A percentile compares a stretch with the other conserved stretches of the same genome.
Evolutionary conservation across 2,888 invertebrate genomes (phyloP).

Genomic region (Prosapia bicincta): DNA sequence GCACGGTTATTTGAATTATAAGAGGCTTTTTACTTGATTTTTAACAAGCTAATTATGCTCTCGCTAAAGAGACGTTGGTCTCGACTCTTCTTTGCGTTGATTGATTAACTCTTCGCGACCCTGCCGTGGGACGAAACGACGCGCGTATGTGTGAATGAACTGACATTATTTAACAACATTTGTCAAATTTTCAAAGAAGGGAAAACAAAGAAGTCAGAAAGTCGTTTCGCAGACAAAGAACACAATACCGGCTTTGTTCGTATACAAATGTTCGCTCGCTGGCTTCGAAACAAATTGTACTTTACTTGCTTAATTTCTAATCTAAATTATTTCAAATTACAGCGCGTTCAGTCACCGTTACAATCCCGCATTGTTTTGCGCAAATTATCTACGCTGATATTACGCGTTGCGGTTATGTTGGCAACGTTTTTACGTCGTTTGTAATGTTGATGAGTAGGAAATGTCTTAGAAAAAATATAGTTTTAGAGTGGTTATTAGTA

Average conservation of each 20-base stretch:
- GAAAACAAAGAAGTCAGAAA: not conserved
- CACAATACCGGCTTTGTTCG: not conserved
- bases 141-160: not conserved
- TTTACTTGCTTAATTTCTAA: not conserved
- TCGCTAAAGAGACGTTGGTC: too few species aligned
- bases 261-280: not conserved
- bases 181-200: not conserved
- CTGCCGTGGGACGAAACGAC: not conserved
- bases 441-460: too few species aligned
- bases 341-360: too few species aligned
- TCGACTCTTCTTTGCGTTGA: not conserved
- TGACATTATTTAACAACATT: not conserved
- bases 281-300: not conserved
- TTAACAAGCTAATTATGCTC: too few species aligned
- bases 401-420: not conserved
- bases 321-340: not conserved
- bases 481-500: too few species aligned
- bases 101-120: not conserved
- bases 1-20: too few species aligned
- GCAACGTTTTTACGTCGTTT: too few species aligned
- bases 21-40: too few species aligned
- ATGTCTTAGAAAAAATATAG: too few species aligned
- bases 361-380: not conserved
- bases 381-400: not conserved
- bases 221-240: not conserved